These are phyloP conservation scores for Malurus alboscapulatus DNA, from an alignment of 2,113 vertebrate species.

Conservation along the genomic window DNA sequence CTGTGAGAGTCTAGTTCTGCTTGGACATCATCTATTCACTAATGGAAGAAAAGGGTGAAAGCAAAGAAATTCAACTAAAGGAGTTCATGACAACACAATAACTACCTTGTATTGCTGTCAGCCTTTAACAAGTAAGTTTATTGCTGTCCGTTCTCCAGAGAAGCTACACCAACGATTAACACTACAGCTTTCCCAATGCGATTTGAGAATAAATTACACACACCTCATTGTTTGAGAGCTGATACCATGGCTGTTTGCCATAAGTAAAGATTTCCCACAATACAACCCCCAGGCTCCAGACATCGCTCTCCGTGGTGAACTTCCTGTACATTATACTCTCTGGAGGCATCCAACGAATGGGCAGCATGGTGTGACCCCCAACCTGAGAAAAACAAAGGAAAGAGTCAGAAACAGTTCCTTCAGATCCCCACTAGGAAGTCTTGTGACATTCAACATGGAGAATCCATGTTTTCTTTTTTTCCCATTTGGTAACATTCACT, in stretches of 20 bases:
- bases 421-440: background rate
- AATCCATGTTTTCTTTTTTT: background rate
- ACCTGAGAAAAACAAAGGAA: constrained; percentile 76
- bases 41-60: background rate
- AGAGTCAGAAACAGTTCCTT: background rate
- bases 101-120: background rate
- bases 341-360: constrained; percentile 99
- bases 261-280: constrained; percentile 99
- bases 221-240: constrained; percentile 99
- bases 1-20: background rate
- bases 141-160: background rate
- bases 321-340: constrained; percentile 99
- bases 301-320: constrained; percentile 98
- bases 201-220: constrained; percentile 4
- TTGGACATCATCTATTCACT: background rate
- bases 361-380: constrained; percentile 97
- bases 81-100: background rate
- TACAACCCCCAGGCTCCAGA: constrained; percentile 97
- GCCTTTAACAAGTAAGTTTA: background rate
- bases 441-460: background rate
- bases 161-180: background rate
- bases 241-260: constrained; percentile 99
- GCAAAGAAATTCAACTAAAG: background rate
- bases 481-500: background rate
- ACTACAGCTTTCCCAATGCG: background rate